Base-by-base conservation (phyloP, 2,888 invertebrate genomes). In the Aporophyla lueneburgensis region DNA sequence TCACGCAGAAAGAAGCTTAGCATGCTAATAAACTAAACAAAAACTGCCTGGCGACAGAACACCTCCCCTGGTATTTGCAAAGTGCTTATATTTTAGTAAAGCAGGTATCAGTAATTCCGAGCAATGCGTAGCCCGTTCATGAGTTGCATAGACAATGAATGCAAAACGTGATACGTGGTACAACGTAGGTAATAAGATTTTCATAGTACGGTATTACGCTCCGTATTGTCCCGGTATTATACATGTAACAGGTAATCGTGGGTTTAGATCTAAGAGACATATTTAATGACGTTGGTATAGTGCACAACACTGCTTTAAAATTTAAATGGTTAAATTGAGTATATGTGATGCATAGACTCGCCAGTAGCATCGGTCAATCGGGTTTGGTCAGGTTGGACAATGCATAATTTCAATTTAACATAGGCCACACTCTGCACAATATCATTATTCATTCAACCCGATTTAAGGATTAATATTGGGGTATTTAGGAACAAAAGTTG, bases 81-180 rank as follows among this genome's bases (percentile, higher is more conserved):
- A 62, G 71, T 51, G 62, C 54, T 62, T 16, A 79, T 71, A 63
- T 79, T 71, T 77, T 56, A 77, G 43, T 71, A 51, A 62, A 63
- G 6, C 61, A 49, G 62, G 24, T 56, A 51, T 71, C 62, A 63
- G 54, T 51, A 56, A 79, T 77, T 79, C 77, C 3, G 43, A 27
- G 27, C 71, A 16, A 63, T 71, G 54, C 71, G 76, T 71, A 21
- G 14, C n/a, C 27, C 24, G 53, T 77, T 56, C 80, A 77, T 71
- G 77, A 49, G 79, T 63, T 71, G 71, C 71, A 71, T 77, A 79
- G 54, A 63, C 70, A 78, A 76, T 76, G 70, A 69, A 69, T 76
- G 46, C 76, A 69, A 59, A 58, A 75, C 75, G 75, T 63, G 62
- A n/a, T 16, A 51, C 56, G 49, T 49, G 73, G 6, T 6, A 10